Evolutionary conservation across 2,888 invertebrate genomes (phyloP), one percentile per base, ranked within the genome.

Genomic region (Cistogaster globosa): DNA sequence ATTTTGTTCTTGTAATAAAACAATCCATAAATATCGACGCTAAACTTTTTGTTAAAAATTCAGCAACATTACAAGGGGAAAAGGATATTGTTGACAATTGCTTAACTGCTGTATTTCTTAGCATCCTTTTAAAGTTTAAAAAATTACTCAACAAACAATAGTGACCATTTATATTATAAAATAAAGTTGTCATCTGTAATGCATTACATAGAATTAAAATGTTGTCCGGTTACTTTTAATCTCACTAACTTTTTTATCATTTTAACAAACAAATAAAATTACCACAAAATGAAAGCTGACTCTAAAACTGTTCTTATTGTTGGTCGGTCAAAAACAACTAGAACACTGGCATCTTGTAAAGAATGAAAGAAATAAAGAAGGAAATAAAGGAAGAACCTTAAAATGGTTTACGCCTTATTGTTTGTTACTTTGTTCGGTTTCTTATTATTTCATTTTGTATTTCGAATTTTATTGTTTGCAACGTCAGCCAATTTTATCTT

Each of bases 401-500:
- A n/a, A n/a, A 77, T 85, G 58, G 81, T 85, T 72, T 81, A 85
- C 84, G 84, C 84, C 84, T 85, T 82, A 82, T 81, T 82, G 69
- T 85, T 32, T 32, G 32, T 32, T 32, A 4, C 3, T 6, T 32
- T 32, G 32, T 32, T 32, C 8, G 32, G 2, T 42, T 42, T 51
- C n/a, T 22, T 69, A 18, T 36, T 22, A 58, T 63, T 32, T 51
- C 16, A n/a, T 51, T 68, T 60, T 58, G 8, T 63, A 45, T 78
- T 69, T 62, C 26, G 48, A 51, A 58, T 84, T 84, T 71, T 80
- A 84, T 72, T 84, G 76, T 77, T 26, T 63, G 81, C 84, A 53
- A 78, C 81, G 84, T 85, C 84, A 85, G 84, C 84, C 81, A 81
- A 84, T 77, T 74, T 85, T 85, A 85, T 85, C 81, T 85, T 78